Conservation (phyloP, 2,888 invertebrate species). For the Tachina lurida region DNA sequence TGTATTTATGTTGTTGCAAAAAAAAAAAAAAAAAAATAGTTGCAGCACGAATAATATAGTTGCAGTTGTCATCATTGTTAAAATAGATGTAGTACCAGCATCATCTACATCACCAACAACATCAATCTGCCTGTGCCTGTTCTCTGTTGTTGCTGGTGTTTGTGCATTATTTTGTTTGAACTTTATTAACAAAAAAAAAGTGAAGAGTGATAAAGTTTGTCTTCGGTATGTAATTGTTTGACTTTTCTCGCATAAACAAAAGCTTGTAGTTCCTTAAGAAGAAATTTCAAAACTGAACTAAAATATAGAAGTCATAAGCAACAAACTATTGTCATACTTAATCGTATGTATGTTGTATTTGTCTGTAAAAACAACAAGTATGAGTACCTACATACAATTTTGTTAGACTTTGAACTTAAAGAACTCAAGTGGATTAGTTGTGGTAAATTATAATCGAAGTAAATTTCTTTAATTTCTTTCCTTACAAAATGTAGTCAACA, state of each 20-base stretch:
- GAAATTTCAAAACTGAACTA: neutral
- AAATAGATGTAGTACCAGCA: constrained; percentile 50
- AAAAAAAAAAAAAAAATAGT: no score
- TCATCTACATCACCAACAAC: constrained; percentile 24
- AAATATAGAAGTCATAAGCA: constrained; percentile 3
- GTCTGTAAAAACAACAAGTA: no score
- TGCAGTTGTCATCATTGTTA: constrained; percentile 63
- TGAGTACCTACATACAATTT: no score
- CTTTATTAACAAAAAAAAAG: neutral
- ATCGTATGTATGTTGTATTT: neutral
- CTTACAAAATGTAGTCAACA: no score
- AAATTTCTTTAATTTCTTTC: no score
- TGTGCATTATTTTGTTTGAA: constrained; percentile 20
- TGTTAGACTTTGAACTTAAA: no score
- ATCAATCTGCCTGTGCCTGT: constrained; percentile 35
- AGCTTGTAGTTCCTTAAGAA: constrained; percentile 15
- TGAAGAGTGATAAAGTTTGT: constrained; percentile 19
- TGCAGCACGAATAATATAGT: constrained; percentile 29
- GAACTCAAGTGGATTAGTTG: no score
- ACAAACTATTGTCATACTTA: constrained; percentile 19
- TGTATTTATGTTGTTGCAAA: constrained; percentile 42
- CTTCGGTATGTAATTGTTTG: constrained; percentile 47
- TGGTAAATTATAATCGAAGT: no score
- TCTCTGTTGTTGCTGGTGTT: constrained; percentile 3
- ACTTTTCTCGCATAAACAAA: constrained; percentile 57